These are phyloP conservation scores for Chelonus insularis DNA, from an alignment of 1,140 invertebrate species.

Conservation along the genomic window DNA sequence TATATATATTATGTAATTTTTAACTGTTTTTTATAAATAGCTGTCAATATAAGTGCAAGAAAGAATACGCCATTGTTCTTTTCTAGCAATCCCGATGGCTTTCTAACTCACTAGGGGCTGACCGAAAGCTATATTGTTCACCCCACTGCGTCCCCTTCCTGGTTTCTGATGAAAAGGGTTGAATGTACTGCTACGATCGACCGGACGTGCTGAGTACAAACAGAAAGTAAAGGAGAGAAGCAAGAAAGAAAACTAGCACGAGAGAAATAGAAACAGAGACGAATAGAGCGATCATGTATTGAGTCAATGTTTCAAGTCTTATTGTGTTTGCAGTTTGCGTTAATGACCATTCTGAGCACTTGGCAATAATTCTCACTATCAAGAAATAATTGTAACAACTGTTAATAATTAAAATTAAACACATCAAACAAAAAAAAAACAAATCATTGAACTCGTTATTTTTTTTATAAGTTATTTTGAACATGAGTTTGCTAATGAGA, in stretches of 20 bases:
- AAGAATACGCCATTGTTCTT: constrained; percentile 23
- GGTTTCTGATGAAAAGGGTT: constrained; percentile 24
- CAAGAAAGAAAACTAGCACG: neutral
- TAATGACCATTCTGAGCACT: no score
- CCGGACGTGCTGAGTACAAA: constrained; percentile 21
- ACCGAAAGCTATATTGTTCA: neutral
- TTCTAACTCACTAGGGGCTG: constrained; percentile 11
- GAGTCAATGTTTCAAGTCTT: neutral
- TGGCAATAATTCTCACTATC: no score
- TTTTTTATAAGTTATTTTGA: no score
- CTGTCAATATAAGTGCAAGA: neutral
- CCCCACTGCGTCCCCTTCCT: neutral
- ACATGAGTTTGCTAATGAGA: no score
- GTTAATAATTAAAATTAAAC: no score
- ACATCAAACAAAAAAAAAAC: no score
- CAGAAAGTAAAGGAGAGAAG: neutral
- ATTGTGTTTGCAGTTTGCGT: no score
- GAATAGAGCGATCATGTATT: neutral
- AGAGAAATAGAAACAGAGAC: neutral
- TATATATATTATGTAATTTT: no score
- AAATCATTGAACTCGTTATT: no score
- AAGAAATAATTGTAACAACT: no score
- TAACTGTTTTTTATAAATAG: no score
- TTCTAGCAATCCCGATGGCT: constrained; percentile 15
- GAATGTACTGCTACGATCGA: constrained; percentile 27